Evolutionary conservation across 2,797 vertebrate genomes (phyloP), one percentile per base, ranked within the genome.

Genomic region (Ambastaia sidthimunki): DNA sequence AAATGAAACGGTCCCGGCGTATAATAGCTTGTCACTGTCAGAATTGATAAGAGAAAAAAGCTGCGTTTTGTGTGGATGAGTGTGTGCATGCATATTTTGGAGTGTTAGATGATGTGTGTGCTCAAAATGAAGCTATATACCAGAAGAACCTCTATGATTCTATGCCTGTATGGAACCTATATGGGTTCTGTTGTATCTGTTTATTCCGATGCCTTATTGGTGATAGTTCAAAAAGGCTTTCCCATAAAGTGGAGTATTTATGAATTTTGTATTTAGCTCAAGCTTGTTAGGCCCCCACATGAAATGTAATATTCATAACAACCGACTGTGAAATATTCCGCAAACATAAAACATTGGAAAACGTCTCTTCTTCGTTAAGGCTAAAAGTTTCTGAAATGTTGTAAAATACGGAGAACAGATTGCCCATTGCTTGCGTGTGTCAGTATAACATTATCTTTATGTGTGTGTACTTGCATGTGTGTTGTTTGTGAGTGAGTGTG

Each of bases 1-100:
- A 92, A 91, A 90, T 90, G 78, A 88, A 90, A 87, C 74, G 79
- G 78, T 87, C 59, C 73, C 72, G 1, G 82, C 78, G 59, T 88
- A 72, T 89, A 91, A 91, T 87, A 60, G 83, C 80, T 86, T 85
- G 83, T 92, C 89, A 89, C 83, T 90, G 87, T 89, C 88, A 87
- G 86, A 82, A 88, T 76, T 84, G 81, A 90, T 88, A 87, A 84
- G 83, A 83, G 81, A 85, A 89, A 83, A 84, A 79, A 60, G 70
- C 83, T 88, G 86, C 76, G 74, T 85, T 60, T 77, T 48, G 80
- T 74, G 71, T 31, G 72, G 72, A 75, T 71, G 34, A 47, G 74
- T 34, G 54, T 66, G 15, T 16, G 18, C 47, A 10, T 11, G 44
- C 66, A 60, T 74, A 37, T 65, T 72, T 78, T 69, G 59, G 13